These are phyloP conservation scores for Tipula vernalis DNA, from an alignment of 2,888 invertebrate species.

Conservation along the genomic window DNA sequence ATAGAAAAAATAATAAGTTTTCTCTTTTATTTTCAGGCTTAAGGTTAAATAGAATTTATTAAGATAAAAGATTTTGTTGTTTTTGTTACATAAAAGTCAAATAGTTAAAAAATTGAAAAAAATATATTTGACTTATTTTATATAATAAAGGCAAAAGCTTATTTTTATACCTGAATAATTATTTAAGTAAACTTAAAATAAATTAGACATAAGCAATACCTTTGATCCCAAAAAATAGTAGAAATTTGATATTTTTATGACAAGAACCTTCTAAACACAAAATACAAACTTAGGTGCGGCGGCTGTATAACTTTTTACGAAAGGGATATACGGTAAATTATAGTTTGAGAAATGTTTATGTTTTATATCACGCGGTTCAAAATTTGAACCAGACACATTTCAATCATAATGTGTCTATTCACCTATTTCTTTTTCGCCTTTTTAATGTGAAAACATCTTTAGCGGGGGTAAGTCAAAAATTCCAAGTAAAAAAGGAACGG, in stretches of 20 bases:
- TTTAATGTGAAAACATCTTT: too few species aligned
- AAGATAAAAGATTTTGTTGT: neutral
- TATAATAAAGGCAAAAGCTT: neutral
- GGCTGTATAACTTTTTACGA: too few species aligned
- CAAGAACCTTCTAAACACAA: neutral
- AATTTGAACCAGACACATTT: too few species aligned
- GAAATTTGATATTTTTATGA: neutral
- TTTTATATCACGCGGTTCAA: too few species aligned
- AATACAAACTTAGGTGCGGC: neutral
- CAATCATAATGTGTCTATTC: too few species aligned
- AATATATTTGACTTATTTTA: neutral
- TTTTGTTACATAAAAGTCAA: neutral
- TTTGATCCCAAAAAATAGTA: neutral
- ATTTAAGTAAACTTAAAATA: neutral
- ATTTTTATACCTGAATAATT: neutral
- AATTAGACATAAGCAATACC: neutral
- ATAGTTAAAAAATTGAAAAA: neutral
- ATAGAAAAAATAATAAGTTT: neutral
- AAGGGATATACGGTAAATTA: too few species aligned
- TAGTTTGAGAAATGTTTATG: too few species aligned
- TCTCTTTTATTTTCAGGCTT: neutral
- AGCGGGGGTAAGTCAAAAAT: too few species aligned
- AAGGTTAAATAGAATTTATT: neutral
- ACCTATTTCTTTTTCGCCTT: too few species aligned
- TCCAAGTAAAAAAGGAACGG: too few species aligned